These are phyloP conservation scores for Zoanthus sansibaricus DNA, from an alignment of 92 coral and sea anemone species.

Conservation along the genomic window DNA sequence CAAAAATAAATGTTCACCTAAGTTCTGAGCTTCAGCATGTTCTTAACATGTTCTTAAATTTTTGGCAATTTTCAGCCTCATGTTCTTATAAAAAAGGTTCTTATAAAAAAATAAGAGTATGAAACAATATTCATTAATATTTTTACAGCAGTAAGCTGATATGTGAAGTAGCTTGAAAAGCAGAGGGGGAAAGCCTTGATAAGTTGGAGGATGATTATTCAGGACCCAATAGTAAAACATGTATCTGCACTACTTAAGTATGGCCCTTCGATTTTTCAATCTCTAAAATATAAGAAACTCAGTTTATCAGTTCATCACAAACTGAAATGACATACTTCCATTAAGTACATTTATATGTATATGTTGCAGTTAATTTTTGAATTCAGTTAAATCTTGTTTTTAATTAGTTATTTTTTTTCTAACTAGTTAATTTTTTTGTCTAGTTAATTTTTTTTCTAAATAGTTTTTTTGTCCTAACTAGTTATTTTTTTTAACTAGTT, in stretches of 20 bases:
- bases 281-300: neutral
- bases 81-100: too few species aligned
- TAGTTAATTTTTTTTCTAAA: too few species aligned
- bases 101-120: neutral
- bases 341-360: neutral
- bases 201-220: neutral
- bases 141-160: neutral
- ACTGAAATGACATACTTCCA: neutral
- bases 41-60: too few species aligned
- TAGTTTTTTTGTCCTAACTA: too few species aligned
- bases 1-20: too few species aligned
- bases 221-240: neutral
- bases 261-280: slow-evolving; percentile 3
- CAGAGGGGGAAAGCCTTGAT: neutral
- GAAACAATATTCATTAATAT: neutral
- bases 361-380: too few species aligned
- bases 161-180: neutral
- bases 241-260: neutral
- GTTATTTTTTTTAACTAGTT: neutral
- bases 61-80: too few species aligned
- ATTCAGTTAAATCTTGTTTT: too few species aligned
- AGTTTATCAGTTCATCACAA: slow-evolving; percentile 17
- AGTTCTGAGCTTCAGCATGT: too few species aligned
- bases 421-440: too few species aligned
- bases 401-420: too few species aligned